Evolutionary conservation across 2,797 vertebrate species (phyloP).

Genomic region (Chloroceryle amazona): DNA sequence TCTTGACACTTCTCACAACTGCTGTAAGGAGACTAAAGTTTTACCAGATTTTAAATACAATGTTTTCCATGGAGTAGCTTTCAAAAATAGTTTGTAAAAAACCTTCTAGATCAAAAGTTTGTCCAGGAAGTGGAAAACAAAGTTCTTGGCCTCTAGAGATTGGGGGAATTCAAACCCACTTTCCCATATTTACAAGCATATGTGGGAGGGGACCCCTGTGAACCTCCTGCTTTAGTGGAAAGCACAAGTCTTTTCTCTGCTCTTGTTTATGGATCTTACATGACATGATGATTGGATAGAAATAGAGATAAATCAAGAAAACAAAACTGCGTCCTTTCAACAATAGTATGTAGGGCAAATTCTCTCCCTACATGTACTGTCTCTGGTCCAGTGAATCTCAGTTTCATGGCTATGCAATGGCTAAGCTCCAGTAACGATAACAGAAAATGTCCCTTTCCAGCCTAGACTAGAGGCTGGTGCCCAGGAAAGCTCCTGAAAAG

Average conservation of each 20-base stretch:
- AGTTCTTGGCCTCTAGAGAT: not conserved
- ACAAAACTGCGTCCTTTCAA: not conserved
- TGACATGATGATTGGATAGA: not conserved
- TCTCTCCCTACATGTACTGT: not conserved
- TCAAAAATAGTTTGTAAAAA: not conserved
- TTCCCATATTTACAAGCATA: not conserved
- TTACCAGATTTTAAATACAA: not conserved
- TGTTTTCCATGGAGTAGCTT: not conserved
- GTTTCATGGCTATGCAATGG: not conserved
- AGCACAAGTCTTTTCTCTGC: not conserved
- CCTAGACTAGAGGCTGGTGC: not conserved
- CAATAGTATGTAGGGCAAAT: not conserved
- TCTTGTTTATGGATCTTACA: not conserved
- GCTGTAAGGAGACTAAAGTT: not conserved
- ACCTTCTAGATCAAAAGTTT: not conserved
- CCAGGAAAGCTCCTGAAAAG: not conserved
- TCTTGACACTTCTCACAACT: not conserved
- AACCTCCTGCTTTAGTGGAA: not conserved
- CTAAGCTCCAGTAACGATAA: not conserved
- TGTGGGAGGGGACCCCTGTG: not conserved
- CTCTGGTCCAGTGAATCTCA: not conserved
- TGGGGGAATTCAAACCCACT: not conserved
- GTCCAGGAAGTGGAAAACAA: not conserved
- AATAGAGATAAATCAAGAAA: not conserved
- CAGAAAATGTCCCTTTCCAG: not conserved